Base-by-base conservation (phyloP, 2,113 vertebrate genomes). In the Channa maculata region DNA sequence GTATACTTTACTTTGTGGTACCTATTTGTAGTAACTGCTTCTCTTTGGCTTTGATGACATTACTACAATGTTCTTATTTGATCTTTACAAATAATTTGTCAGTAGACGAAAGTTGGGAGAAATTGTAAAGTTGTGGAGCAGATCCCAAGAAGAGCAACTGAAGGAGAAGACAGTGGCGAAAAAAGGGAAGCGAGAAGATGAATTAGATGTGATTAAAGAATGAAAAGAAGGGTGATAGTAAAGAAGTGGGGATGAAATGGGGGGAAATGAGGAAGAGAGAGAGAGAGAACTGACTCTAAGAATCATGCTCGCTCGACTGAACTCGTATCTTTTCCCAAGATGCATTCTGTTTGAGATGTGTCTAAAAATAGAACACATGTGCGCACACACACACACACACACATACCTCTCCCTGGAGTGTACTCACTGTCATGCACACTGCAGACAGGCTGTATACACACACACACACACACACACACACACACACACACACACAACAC, bases 311-410 rank as follows among this genome's bases (percentile, higher is more conserved):
- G 71, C 87, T 72, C 81, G 88, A 82, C 66, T 89, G 82, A 91
- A 87, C 85, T 92, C 65, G 9, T 85, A 89, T 81, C 80, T 90
- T 90, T 84, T 84, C 87, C 86, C 87, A 83, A 75, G 82, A 87
- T 88, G 85, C 87, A 86, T 82, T 89, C 81, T 77, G 87, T 83
- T 88, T 83, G 78, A 87, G 68, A 82, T 66, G 80, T 75, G 62
- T 24, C 83, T 86, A 89, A 85, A 91, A 90, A 92, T 90, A 90
- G 88, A 82, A n/a, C 39, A 39, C 61, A 44, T 24, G 53, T 70
- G 67, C 55, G 63, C 65, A 57, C 48, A 33, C 58, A 34, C 72
- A 49, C 64, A 52, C 46, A 71, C 5, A 63, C 33, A 61, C 77
- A 62, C 52, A 83, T 36, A 82, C 63, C 52, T 71, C 49, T 88